Base-by-base conservation (phyloP, 2,888 invertebrate genomes). In the Tanypteryx hageni region DNA sequence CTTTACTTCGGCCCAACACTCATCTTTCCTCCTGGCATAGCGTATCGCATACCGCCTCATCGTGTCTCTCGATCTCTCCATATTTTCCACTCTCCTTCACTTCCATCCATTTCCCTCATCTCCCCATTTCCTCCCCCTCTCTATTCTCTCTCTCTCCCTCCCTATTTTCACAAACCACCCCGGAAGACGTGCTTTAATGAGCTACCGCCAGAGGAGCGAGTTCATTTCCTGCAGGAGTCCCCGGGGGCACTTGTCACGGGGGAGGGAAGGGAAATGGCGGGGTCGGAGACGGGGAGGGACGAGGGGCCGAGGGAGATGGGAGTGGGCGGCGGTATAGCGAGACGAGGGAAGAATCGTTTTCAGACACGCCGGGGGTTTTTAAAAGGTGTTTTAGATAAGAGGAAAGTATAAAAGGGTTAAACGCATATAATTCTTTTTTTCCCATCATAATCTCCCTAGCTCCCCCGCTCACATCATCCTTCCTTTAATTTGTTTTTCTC, bases 101-200 rank as follows among this genome's bases (percentile, higher is more conserved):
- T n/a, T 16, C 64, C 64, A n/a, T 16, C 16, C n/a, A n/a, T n/a
- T n/a, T 64, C 16, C 16, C 4, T 0, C 44, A 83, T 44, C 83
- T n/a, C 14, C 4, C 44, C 9, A 5, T 44, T 16, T 16, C 5
- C 31, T 18, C 22, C 5, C n/a, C 5, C 27, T 9, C 11, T 14
- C 44, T 18, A 27, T 10, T 27, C 27, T 1, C 56, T 57, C 83
- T 57, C 18, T 57, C 82, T n/a, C 76, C 56, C 14, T 56, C 56
- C 13, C 56, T 83, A 14, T n/a, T 57, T 83, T 83, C 57, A 57
- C 44, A 83, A 83, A 83, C 83, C 83, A 83, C 57, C 83, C 83
- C 83, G 83, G 83, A 83, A 83, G 83, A 83, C 57, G 83, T 83
- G 83, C 83, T 83, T 83, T 83, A 83, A 83, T 83, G 83, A 83